Evolutionary conservation across 2,113 vertebrate species (phyloP), one percentile per base, ranked within the genome.

Genomic region (Calcarius ornatus): DNA sequence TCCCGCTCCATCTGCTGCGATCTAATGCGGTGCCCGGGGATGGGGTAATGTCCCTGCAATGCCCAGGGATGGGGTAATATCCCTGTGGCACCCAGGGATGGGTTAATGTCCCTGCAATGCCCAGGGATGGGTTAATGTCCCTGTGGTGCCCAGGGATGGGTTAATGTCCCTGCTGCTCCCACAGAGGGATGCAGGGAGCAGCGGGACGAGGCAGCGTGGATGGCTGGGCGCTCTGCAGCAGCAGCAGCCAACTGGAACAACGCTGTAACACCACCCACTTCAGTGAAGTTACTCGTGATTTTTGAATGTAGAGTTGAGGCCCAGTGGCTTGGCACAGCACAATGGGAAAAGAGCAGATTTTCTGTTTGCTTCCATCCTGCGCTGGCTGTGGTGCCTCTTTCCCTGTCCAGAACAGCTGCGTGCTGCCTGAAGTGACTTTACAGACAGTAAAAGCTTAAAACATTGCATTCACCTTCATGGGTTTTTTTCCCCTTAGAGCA

Each of bases 401-500:
- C 51, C 10, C 38, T 60, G 31, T 96, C 88, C 92, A 90, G 57
- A 92, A 86, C 65, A 93, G 43, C 92, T 85, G 69, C 4, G 1
- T 65, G 65, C 77, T 88, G 88, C 83, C 76, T 81, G 60, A 86
- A 93, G 28, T 70, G 76, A 83, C 72, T 96, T 90, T 78, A 56
- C 18, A 13, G 82, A 64, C 28, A 42, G 59, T 37, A 53, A 78
- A 86, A 75, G 37, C 79, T 83, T 90, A 80, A 94, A 86, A 56
- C 48, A 33, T 50, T 23, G 31, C 69, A 25, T 79, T 90, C 51
- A 84, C 45, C 64, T 38, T 76, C 35, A 12, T 83, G 9, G 14
- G 16, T 66, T 71, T 50, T 91, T 91, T 91, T 75, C 37, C 86
- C 79, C 73, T 63, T 88, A 99, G 99, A 99, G 99, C 98, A 99